Evolutionary conservation across 2,113 vertebrate genomes (phyloP), one percentile per base, ranked within the genome.

Genomic region (Lagenorhynchus albirostris): DNA sequence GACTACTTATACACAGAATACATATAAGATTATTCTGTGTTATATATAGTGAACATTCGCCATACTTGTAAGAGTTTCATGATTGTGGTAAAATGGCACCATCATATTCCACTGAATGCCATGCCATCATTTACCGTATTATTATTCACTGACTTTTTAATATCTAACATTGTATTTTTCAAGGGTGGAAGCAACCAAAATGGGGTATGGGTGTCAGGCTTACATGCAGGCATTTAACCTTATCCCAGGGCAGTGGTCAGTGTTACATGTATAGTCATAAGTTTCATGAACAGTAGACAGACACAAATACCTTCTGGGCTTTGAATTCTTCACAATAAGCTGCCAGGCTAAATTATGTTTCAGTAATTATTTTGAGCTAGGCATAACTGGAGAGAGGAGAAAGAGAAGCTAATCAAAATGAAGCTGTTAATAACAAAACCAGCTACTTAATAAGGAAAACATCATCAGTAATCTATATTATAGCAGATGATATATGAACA

Each of bases 221-320:
- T 33, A 29, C 6, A 12, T 25, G 13, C 31, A 67, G 47, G 11
- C 44, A 63, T 85, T 65, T 87, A 63, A 55, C 60, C 68, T 33
- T 3, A 71, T 44, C n/a, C 36, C 53, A 33, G 74, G 2, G 8
- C 8, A 65, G 29, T 23, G 70, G 25, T 71, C 76, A 73, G 33
- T 83, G 23, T 20, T 23, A 10, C 29, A 55, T 8, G 17, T 21
- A 65, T 1, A 38, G 41, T 53, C 44, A 41, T 17, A 96, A 96
- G 67, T 55, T 83, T 47, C 94, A 85, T 1, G 58, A 41, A 68
- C 60, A 89, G 96, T 50, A 97, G 95, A 92, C 82, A 95, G 91
- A 74, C 60, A n/a, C 76, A 95, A 97, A 70, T 97, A 96, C 53
- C 84, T 95, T 94, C 93, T 68, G 88, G 97, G 89, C 93, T 97